Conservation (phyloP, 2,797 vertebrate genomes). For the Sebastes diploproa region DNA sequence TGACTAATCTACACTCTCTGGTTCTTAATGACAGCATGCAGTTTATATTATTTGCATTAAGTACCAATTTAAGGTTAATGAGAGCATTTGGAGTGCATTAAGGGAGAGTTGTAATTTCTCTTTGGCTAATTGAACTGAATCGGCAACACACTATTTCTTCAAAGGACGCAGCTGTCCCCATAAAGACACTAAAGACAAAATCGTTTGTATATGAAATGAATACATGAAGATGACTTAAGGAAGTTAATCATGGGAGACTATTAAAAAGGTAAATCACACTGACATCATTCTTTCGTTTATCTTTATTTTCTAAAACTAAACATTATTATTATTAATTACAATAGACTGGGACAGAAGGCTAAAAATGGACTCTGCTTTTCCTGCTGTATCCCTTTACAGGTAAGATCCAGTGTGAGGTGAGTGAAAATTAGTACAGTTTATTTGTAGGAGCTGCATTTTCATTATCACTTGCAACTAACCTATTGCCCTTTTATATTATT, state of each 20-base stretch:
- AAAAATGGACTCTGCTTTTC: neutral
- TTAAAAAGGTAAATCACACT: neutral
- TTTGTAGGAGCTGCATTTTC: neutral
- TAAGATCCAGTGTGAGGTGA: neutral
- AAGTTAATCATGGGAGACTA: neutral
- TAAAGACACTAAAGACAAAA: neutral
- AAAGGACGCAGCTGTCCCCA: neutral
- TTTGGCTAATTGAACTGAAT: constrained; percentile 4
- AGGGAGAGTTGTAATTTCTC: neutral
- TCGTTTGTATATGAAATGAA: neutral
- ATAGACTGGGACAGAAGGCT: neutral
- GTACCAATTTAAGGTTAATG: constrained; percentile 8
- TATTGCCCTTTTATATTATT: neutral
- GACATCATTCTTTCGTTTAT: neutral
- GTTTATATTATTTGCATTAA: constrained; percentile 27
- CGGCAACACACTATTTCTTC: neutral
- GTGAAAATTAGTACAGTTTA: neutral
- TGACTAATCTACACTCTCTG: neutral
- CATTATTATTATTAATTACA: neutral
- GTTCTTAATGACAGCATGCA: neutral
- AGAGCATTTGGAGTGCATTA: constrained; percentile 9
- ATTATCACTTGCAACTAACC: neutral
- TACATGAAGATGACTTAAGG: neutral
- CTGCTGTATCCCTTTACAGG: neutral
- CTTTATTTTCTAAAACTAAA: neutral